Conservation (phyloP, 2,113 vertebrate genomes). For the Phoxinus phoxinus region DNA sequence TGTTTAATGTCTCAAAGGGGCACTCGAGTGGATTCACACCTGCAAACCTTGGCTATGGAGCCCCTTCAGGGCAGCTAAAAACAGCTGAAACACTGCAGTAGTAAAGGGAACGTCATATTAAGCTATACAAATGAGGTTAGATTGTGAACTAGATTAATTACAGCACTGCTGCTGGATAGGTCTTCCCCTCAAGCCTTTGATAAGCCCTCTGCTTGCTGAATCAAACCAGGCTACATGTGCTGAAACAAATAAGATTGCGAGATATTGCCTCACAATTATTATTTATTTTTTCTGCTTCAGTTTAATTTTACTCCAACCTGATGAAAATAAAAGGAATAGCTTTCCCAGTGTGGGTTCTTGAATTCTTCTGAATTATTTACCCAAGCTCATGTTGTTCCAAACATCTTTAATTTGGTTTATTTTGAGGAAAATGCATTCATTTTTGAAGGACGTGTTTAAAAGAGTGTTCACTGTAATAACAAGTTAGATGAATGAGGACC, state of each 20-base stretch:
- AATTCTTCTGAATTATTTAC: background rate
- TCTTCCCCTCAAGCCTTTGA: constrained; percentile 24
- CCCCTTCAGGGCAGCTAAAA: constrained; percentile 35
- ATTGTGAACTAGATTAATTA: constrained; percentile 47
- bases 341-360: background rate
- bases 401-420: background rate
- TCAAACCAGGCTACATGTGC: constrained; percentile 11
- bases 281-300: background rate
- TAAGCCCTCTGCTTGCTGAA: constrained; percentile 6
- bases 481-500: background rate
- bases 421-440: background rate
- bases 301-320: background rate
- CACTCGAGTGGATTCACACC: constrained; percentile 30
- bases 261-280: constrained; percentile 37
- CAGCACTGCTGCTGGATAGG: constrained; percentile 24
- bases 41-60: constrained; percentile 35
- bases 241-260: constrained; percentile 38
- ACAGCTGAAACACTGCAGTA: constrained; percentile 29
- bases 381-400: background rate
- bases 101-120: constrained; percentile 30
- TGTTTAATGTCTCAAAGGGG: constrained; percentile 45
- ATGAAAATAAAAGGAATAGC: background rate
- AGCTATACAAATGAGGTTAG: constrained; percentile 47
- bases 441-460: background rate
- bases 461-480: background rate